Evolutionary conservation across 2,113 vertebrate genomes (phyloP), one percentile per base, ranked within the genome.

Genomic region (Etheostoma cragini): DNA sequence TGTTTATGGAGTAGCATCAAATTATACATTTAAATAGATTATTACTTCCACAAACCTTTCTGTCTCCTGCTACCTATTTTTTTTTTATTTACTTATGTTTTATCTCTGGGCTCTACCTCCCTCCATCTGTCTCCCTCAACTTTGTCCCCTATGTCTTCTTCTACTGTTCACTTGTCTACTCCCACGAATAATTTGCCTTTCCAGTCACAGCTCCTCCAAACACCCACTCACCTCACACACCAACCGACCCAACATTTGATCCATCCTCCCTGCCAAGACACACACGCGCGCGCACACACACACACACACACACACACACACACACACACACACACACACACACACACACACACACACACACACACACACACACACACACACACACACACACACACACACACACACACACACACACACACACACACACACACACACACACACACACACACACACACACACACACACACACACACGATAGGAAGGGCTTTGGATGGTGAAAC

Each of bases 201-300:
- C 61, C 76, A 74, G 33, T 53, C 45, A 56, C 63, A 76, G 81
- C 64, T 84, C 64, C 63, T 81, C 79, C 26, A 85, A 83, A 88
- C 88, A 84, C 87, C 84, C 84, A 87, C 90, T 83, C 90, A 81
- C 88, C 87, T 84, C 85, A 81, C 78, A 85, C 83, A 84, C 66
- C 69, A 72, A 74, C 84, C 22, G 17, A 88, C 72, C 72, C 76
- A 82, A 81, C 74, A 77, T 89, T 68, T 46, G 74, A 88, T 79
- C 77, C 52, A 46, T 81, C 63, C 45, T 62, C 19, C 54, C 33
- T n/a, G 63, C 70, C 72, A 74, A 74, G 3, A 46, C 74, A 80
- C 56, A 83, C 73, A 72, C 76, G 72, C 57, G 56, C 3, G 19
- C 19, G 33, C 16, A 45, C 73, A 64, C 57, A 57, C 63, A 74